Conservation (phyloP, 2,113 vertebrate genomes). For the Brachionichthys hirsutus region DNA sequence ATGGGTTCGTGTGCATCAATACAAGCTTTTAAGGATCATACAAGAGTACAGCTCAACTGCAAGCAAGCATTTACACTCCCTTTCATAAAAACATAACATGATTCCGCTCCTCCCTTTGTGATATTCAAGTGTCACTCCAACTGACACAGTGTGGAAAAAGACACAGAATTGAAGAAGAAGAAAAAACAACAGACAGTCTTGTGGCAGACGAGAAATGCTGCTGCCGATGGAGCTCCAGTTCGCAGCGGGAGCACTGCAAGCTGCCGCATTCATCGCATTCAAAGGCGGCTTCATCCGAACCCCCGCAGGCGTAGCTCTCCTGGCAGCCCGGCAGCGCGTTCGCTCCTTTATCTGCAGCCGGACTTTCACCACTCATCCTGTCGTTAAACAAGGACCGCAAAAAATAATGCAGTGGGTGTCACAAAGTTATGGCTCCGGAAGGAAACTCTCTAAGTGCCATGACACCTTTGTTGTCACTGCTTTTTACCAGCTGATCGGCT, state of each 20-base stretch:
- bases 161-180: slow-evolving; percentile 11
- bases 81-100: slow-evolving; percentile 6
- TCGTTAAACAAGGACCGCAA: neutral
- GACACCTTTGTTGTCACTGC: slow-evolving; percentile 4
- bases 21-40: slow-evolving; percentile 2
- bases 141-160: slow-evolving; percentile 55
- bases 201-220: too few species aligned
- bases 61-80: slow-evolving; percentile 11
- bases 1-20: slow-evolving; percentile 14
- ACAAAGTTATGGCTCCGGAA: neutral
- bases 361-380: slow-evolving; percentile 85
- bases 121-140: slow-evolving; percentile 34
- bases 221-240: slow-evolving; percentile 91
- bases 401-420: neutral
- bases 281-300: slow-evolving; percentile 87
- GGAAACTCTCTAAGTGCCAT: slow-evolving; percentile 6
- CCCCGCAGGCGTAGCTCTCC: slow-evolving; percentile 95
- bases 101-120: neutral
- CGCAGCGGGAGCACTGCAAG: slow-evolving; percentile 90
- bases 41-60: slow-evolving; percentile 6
- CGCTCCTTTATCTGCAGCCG: slow-evolving; percentile 82
- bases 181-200: neutral
- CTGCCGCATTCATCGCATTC: slow-evolving; percentile 97
- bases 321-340: slow-evolving; percentile 85
- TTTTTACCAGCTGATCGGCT: slow-evolving; percentile 90